Percentiles rank a stretch among this genome's conserved stretches.
These are phyloP conservation scores for Tholera decimalis DNA, from an alignment of 2,888 invertebrate genomes.

Conservation along the genomic window DNA sequence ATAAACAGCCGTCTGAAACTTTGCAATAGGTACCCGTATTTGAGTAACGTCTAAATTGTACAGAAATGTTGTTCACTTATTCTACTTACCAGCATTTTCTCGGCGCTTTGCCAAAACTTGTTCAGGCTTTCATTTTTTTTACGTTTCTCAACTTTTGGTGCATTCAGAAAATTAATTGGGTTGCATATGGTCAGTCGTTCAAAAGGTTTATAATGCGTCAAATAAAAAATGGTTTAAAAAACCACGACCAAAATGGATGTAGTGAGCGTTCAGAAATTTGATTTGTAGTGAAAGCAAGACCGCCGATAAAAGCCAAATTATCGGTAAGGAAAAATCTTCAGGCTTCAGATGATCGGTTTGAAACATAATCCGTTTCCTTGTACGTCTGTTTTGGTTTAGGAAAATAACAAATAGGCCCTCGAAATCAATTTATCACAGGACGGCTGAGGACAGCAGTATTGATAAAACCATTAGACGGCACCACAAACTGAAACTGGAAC, in stretches of 20 bases:
- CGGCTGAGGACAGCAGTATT: constrained; percentile 1
- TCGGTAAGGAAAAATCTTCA: neutral
- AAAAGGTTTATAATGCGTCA: constrained; percentile 7
- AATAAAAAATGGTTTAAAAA: neutral
- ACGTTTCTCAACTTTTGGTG: constrained; percentile 44
- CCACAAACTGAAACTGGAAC: neutral
- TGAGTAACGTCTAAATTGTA: constrained; percentile 55
- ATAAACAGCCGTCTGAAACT: constrained; percentile 52
- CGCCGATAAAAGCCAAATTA: neutral
- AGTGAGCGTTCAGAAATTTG: neutral
- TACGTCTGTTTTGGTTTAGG: constrained; percentile 26
- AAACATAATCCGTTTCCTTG: constrained; percentile 22
- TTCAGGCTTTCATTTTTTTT: constrained; percentile 29
- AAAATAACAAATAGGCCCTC: constrained; percentile 18
- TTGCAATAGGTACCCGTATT: constrained; percentile 56
- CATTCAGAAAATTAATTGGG: constrained; percentile 55
- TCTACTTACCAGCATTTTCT: constrained; percentile 49
- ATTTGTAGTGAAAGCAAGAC: constrained; percentile 4
- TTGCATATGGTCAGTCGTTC: constrained; percentile 23
- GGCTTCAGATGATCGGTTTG: constrained; percentile 11
- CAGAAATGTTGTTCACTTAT: constrained; percentile 56
- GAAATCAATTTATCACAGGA: constrained; percentile 14
- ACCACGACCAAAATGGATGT: neutral
- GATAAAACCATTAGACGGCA: neutral
- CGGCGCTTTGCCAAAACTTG: constrained; percentile 61